Evolutionary conservation across 1,140 invertebrate species (phyloP).

Genomic region (Eulimnadia texana): DNA sequence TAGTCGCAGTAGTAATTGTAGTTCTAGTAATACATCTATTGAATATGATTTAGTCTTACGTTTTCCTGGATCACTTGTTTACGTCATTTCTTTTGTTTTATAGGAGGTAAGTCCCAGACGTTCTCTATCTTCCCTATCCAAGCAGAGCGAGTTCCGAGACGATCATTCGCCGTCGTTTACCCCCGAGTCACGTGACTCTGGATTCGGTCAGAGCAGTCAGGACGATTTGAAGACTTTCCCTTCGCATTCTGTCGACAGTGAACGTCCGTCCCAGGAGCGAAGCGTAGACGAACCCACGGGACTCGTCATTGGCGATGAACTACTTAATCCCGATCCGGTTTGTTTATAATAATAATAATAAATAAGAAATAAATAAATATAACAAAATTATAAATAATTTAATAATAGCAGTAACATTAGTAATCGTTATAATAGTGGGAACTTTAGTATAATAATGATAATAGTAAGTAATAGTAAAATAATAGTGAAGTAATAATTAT

Average conservation of each 20-base stretch:
- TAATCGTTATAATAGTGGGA: too few species aligned
- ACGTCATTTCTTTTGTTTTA: too few species aligned
- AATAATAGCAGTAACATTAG: too few species aligned
- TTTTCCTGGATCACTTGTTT: too few species aligned
- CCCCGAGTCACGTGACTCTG: slow-evolving; percentile 10
- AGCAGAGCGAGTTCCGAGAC: slow-evolving; percentile 8
- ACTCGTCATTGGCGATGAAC: slow-evolving; percentile 50
- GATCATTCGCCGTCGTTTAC: slow-evolving; percentile 10
- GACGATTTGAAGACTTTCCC: slow-evolving; percentile 7
- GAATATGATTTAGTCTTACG: too few species aligned
- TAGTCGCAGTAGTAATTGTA: too few species aligned
- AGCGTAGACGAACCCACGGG: slow-evolving; percentile 29
- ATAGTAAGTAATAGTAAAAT: too few species aligned
- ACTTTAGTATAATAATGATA: too few species aligned
- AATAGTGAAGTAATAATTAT: too few species aligned
- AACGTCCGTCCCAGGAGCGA: slow-evolving; percentile 10
- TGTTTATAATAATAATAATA: slow-evolving; percentile 28
- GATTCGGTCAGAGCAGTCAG: slow-evolving; percentile 6
- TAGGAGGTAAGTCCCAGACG: slow-evolving; percentile 18
- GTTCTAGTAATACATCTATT: too few species aligned
- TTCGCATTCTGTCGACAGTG: neutral
- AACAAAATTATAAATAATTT: too few species aligned
- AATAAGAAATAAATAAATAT: too few species aligned
- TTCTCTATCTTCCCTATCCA: slow-evolving; percentile 15
- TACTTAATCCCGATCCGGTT: slow-evolving; percentile 50